Evolutionary conservation across 2,113 vertebrate species (phyloP), one percentile per base, ranked within the genome.

Genomic region (Amblyopsis rosae): DNA sequence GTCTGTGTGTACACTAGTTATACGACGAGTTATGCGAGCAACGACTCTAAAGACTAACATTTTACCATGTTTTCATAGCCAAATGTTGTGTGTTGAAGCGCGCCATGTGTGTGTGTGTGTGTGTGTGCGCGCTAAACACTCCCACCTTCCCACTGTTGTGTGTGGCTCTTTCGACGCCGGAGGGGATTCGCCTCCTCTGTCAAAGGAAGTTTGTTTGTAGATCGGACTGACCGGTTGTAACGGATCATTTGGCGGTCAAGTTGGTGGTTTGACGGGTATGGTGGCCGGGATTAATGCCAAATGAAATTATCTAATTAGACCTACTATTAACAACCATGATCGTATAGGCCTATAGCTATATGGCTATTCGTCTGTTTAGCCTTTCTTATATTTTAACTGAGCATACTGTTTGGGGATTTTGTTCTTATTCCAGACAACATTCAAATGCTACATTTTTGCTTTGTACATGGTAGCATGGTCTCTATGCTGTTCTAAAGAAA

Each of bases 201-300:
- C 79, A 76, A 72, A 73, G 81, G 75, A 88, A 89, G 83, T 86
- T 68, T 68, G 66, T 68, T 87, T 73, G 58, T 53, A 67, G 68
- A 69, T 61, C 16, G 56, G 62, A 77, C 59, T 55, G 62, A 45
- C 62, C 66, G 68, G 66, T 74, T 74, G 65, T 26, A 26, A 55
- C 67, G 47, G 62, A 60, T 77, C 68, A 64, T 55, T 70, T 46
- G 19, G 32, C 62, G 9, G 33, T 50, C 47, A 59, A 67, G 63
- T 66, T 68, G 73, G 46, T 16, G 61, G 61, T 16, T 48, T 16
- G 46, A 16, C 61, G 12, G 47, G 26, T 16, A 12, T 26, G 4
- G 62, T 45, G 45, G n/a, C n/a, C n/a, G n/a, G 26, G 26, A 26
- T 26, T 26, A 26, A 26, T 26, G 26, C 26, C 26, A 26, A 26